A percentile compares a stretch with the other conserved stretches of the same genome.
phyloP scores from a whole-genome alignment of 2,113 vertebrate species.

The Toxotes jaculatrix region DNA sequence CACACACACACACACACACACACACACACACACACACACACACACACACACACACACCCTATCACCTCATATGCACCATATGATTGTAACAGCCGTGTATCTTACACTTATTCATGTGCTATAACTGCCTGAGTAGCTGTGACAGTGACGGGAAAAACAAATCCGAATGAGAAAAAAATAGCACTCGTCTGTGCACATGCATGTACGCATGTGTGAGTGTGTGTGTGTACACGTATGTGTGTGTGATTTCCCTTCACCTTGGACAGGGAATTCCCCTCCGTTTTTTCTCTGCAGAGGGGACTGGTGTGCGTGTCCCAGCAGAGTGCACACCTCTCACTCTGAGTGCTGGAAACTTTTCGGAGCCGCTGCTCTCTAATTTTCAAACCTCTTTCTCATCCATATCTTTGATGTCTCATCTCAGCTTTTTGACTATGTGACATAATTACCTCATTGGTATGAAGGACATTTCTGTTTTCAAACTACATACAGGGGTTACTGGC shows the following conservation, averaged over 20 bases:
- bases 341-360: constrained; percentile 62
- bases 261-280: constrained; percentile 69
- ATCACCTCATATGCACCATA: constrained; percentile 27
- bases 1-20: too few species aligned
- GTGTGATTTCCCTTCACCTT: constrained; percentile 72
- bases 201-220: background rate
- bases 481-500: too few species aligned
- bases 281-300: constrained; percentile 42
- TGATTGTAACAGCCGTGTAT: background rate
- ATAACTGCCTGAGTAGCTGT: background rate
- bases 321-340: constrained; percentile 44
- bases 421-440: background rate
- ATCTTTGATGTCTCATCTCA: constrained; percentile 17
- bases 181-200: constrained; percentile 17
- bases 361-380: constrained; percentile 16
- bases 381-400: constrained; percentile 12
- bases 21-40: too few species aligned
- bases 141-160: constrained; percentile 41
- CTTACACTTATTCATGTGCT: constrained; percentile 16
- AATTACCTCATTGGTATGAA: background rate
- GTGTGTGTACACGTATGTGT: constrained; percentile 26
- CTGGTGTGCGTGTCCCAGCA: constrained; percentile 36
- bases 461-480: too few species aligned
- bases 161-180: constrained; percentile 21
- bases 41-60: background rate